phyloP scores from a whole-genome alignment of 1,140 invertebrate species.

The Tetramorium parvispinum region DNA sequence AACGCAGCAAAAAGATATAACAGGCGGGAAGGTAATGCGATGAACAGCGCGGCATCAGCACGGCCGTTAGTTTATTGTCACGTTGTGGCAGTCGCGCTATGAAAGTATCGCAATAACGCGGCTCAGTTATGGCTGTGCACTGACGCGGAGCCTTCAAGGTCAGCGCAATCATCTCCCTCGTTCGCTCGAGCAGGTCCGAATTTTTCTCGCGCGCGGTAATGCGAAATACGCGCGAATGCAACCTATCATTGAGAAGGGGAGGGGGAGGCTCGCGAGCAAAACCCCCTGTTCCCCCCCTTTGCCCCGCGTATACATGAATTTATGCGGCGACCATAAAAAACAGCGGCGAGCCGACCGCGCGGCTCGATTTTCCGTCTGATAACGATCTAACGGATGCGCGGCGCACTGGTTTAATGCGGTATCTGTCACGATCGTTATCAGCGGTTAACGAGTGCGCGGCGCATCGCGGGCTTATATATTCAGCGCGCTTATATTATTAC shows the following conservation, averaged over 20 bases:
- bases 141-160: conserved; percentile 75
- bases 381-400: conserved; percentile 69
- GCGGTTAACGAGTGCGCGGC: conserved; percentile 40
- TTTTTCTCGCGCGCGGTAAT: conserved; percentile 62
- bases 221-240: conserved; percentile 51
- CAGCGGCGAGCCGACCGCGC: conserved; percentile 14
- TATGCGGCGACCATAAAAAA: conserved; percentile 57
- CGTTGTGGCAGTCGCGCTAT: conserved; percentile 58
- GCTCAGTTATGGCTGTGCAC: conserved; percentile 69
- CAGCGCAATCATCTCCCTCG: conserved; percentile 75
- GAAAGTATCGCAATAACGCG: conserved; percentile 72
- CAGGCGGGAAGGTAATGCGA: conserved; percentile 85
- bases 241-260: conserved; percentile 47
- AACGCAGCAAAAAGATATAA: conserved; percentile 27
- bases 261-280: conserved; percentile 23
- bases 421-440: conserved; percentile 62
- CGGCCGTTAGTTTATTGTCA: conserved; percentile 70
- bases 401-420: conserved; percentile 36
- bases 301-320: conserved; percentile 55
- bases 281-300: too few species aligned
- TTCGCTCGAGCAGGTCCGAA: conserved; percentile 71
- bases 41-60: conserved; percentile 80
- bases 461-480: conserved; percentile 29
- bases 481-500: conserved; percentile 39
- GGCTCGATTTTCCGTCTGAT: conserved; percentile 50